A percentile compares a stretch with the other conserved stretches of the same genome.
Evolutionary conservation across 2,113 vertebrate species (phyloP).

Genomic region (Sapajus apella): DNA sequence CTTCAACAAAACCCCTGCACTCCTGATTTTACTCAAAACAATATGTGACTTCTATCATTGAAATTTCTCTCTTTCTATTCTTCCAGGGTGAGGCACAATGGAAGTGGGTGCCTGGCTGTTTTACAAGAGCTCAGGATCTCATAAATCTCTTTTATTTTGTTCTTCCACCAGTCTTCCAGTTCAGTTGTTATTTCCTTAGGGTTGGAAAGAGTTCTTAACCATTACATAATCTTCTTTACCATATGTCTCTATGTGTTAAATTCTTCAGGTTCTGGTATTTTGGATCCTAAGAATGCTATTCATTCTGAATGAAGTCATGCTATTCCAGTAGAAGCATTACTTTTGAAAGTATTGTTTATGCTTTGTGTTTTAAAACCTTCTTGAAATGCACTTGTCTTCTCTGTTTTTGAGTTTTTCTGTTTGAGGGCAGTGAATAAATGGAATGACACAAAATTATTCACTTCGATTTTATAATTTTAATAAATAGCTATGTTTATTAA

Average conservation of each 20-base stretch:
- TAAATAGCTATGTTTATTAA: constrained; percentile 16
- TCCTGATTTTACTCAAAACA: background rate
- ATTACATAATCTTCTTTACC: background rate
- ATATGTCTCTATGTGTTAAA: background rate
- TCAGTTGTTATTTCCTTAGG: background rate
- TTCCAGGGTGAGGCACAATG: background rate
- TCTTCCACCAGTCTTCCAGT: background rate
- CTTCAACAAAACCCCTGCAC: background rate
- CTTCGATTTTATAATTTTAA: background rate
- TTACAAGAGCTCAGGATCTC: background rate
- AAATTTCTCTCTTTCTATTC: background rate
- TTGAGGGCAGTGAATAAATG: background rate
- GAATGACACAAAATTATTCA: background rate
- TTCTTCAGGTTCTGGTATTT: constrained; percentile 28
- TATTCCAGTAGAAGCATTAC: background rate
- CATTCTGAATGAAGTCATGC: background rate
- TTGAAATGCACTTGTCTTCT: background rate
- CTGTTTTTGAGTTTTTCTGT: constrained; percentile 17
- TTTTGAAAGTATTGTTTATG: background rate
- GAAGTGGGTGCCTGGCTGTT: no score
- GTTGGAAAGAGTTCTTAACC: background rate
- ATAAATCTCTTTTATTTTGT: background rate
- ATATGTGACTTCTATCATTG: background rate
- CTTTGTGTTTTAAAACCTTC: constrained; percentile 37
- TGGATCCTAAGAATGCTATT: background rate